Percentiles rank a stretch among this genome's conserved stretches.
Conservation (phyloP, 2,113 vertebrate genomes). For the Limanda limanda region DNA sequence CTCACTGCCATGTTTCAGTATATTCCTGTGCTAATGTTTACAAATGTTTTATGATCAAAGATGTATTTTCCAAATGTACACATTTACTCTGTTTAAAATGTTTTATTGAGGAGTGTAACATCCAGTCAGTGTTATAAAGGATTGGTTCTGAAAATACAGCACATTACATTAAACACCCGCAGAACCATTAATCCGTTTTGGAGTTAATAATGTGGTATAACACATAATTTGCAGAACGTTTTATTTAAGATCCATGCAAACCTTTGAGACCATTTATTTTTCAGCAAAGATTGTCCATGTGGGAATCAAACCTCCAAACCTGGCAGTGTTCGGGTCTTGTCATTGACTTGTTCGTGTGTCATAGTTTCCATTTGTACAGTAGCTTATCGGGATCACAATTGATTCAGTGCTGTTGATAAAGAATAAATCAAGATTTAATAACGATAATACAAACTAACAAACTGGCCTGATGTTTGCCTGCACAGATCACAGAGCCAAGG, state of each 20-base stretch:
- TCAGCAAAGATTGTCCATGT: background rate
- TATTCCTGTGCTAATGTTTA: background rate
- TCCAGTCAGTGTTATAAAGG: background rate
- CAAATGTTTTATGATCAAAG: conserved; percentile 1
- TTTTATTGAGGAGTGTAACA: background rate
- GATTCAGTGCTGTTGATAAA: conserved; percentile 42
- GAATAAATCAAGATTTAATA: conserved; percentile 44
- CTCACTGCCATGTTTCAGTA: background rate
- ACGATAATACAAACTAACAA: conserved; percentile 42
- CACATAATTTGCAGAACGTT: conserved; percentile 8
- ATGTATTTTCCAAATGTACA: conserved; percentile 1
- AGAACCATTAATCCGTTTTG: background rate
- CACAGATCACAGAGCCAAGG: conserved; percentile 48
- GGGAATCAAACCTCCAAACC: background rate
- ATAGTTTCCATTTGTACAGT: conserved; percentile 3
- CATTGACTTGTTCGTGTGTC: background rate
- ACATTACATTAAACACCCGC: background rate
- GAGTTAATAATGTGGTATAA: conserved; percentile 4
- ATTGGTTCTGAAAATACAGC: conserved; percentile 5
- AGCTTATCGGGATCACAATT: conserved; percentile 39
- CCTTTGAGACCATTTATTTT: background rate
- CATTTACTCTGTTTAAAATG: background rate
- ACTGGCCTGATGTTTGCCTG: conserved; percentile 29
- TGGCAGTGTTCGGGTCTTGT: background rate
- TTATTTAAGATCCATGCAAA: background rate